Conservation (phyloP, 2,797 vertebrate genomes). For the Tolypeutes matacus region DNA sequence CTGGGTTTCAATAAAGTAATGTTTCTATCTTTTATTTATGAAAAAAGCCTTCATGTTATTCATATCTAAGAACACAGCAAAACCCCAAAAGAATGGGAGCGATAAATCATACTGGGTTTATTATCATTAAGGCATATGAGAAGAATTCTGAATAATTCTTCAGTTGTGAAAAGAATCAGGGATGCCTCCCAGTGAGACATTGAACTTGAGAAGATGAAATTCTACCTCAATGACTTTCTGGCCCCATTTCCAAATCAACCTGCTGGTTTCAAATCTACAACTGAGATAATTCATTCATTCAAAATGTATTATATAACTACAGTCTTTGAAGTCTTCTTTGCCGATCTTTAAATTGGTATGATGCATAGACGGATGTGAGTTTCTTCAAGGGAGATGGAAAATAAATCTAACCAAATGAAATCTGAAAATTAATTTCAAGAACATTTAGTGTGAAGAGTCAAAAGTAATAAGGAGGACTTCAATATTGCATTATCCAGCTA, state of each 20-base stretch:
- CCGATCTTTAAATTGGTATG: neutral
- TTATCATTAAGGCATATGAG: constrained; percentile 49
- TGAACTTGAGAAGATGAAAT: constrained; percentile 39
- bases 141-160: constrained; percentile 42
- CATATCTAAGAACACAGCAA: constrained; percentile 19
- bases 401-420: constrained; percentile 21
- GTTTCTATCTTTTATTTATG: constrained; percentile 32
- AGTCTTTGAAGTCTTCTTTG: neutral
- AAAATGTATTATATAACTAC: neutral
- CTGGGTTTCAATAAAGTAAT: neutral
- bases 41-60: constrained; percentile 44
- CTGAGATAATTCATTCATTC: neutral
- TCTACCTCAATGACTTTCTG: constrained; percentile 28
- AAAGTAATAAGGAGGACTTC: neutral
- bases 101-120: neutral
- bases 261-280: neutral
- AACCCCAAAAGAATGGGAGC: neutral
- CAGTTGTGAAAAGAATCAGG: constrained; percentile 28
- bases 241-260: neutral
- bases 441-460: neutral
- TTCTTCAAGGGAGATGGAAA: neutral
- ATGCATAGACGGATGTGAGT: neutral
- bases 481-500: neutral
- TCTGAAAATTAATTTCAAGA: constrained; percentile 48
- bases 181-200: neutral